Percentiles rank a stretch among this genome's conserved stretches.
These are phyloP conservation scores for Siniperca obscura DNA, from an alignment of 2,797 vertebrate genomes.

Conservation along the genomic window DNA sequence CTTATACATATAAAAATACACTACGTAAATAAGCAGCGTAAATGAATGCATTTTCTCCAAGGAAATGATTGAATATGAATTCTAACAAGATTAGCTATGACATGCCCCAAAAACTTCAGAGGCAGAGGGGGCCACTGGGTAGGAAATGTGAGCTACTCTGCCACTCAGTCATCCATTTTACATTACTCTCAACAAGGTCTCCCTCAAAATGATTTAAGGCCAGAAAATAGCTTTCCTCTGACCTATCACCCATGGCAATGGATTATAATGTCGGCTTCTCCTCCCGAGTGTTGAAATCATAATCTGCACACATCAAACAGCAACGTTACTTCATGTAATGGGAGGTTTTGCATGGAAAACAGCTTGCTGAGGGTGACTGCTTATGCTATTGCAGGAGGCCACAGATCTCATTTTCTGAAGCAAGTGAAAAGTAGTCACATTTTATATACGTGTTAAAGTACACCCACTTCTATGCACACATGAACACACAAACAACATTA, in stretches of 20 bases:
- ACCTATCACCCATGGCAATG: constrained; percentile 56
- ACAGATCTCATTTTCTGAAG: constrained; percentile 24
- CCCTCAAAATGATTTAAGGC: constrained; percentile 71
- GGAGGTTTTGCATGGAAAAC: constrained; percentile 47
- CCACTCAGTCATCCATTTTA: constrained; percentile 77
- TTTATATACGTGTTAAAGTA: constrained; percentile 11
- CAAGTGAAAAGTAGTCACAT: neutral
- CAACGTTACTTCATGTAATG: constrained; percentile 12
- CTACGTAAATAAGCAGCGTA: constrained; percentile 49
- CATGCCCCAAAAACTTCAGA: constrained; percentile 74
- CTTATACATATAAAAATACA: constrained; percentile 48
- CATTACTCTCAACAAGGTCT: constrained; percentile 69
- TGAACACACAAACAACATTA: neutral
- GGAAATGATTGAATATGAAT: constrained; percentile 59
- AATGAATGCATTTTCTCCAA: constrained; percentile 48
- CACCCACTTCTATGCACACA: neutral
- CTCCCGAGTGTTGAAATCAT: constrained; percentile 61
- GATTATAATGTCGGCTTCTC: constrained; percentile 60
- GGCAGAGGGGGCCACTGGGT: constrained; percentile 57
- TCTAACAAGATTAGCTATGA: constrained; percentile 71
- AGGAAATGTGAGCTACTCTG: constrained; percentile 69
- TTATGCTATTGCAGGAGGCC: constrained; percentile 7
- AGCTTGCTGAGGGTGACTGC: constrained; percentile 21
- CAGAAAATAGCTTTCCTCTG: constrained; percentile 73
- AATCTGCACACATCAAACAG: constrained; percentile 59